Conservation (phyloP, 2,113 vertebrate genomes). For the Hylia prasina region DNA sequence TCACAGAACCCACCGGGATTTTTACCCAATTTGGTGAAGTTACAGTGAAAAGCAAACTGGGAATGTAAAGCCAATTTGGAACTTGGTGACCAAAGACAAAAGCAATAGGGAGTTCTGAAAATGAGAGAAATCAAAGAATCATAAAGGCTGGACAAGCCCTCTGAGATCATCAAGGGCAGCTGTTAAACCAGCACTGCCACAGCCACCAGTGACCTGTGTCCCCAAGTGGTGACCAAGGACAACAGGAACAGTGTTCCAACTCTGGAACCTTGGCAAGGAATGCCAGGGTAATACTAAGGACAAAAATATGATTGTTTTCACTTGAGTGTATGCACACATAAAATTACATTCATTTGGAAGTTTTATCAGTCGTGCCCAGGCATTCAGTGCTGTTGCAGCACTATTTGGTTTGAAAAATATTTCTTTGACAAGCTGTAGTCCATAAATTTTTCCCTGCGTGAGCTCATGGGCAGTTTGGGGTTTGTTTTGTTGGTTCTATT, state of each 20-base stretch:
- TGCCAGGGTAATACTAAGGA: background rate
- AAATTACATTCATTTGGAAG: background rate
- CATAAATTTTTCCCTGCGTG: background rate
- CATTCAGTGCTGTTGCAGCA: background rate
- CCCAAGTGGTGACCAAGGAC: background rate
- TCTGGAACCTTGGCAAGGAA: background rate
- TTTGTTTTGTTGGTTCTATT: background rate
- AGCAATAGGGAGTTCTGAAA: background rate
- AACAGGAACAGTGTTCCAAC: background rate
- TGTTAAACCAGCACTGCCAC: background rate
- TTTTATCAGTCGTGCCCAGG: background rate
- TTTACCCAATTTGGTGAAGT: background rate
- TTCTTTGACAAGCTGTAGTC: background rate
- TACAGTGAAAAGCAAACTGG: background rate
- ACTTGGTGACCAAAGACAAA: background rate
- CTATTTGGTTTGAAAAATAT: background rate
- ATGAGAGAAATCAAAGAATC: background rate
- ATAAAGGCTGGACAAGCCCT: background rate
- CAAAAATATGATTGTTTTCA: background rate
- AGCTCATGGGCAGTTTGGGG: background rate
- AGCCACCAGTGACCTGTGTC: background rate
- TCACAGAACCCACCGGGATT: background rate
- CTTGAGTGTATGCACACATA: background rate
- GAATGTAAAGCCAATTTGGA: background rate
- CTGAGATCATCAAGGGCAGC: background rate